These are phyloP conservation scores for Eulithis testata DNA, from an alignment of 2,888 invertebrate genomes.

Conservation along the genomic window DNA sequence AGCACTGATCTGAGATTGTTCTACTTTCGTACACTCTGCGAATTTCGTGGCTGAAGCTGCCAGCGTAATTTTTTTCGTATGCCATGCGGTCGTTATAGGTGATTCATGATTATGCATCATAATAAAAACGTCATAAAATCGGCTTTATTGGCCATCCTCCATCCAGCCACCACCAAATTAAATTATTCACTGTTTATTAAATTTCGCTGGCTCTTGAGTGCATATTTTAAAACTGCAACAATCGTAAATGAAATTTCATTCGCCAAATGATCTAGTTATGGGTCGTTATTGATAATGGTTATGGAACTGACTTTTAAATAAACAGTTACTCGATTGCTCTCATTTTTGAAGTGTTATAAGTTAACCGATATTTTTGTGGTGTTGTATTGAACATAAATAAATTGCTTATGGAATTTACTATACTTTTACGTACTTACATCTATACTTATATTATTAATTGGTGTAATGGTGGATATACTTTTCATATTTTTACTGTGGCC, in stretches of 20 bases:
- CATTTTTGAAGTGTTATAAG: too few species aligned
- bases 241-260: conserved; percentile 61
- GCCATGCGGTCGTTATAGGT: conserved; percentile 67
- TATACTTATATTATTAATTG: too few species aligned
- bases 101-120: conserved; percentile 82
- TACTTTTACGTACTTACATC: too few species aligned
- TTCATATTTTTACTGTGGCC: too few species aligned
- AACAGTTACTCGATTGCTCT: neutral
- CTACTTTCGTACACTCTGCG: neutral
- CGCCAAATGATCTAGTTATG: conserved; percentile 60
- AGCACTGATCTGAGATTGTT: too few species aligned
- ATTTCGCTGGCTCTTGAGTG: conserved; percentile 73
- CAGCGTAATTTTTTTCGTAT: conserved; percentile 62
- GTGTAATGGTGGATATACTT: too few species aligned
- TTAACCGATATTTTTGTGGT: too few species aligned
- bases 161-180: conserved; percentile 76
- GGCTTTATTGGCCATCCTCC: conserved; percentile 80
- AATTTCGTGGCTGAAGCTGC: conserved; percentile 57
- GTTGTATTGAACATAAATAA: too few species aligned
- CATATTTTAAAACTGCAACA: conserved; percentile 72
- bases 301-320: conserved; percentile 13
- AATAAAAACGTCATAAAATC: conserved; percentile 81
- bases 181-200: conserved; percentile 82
- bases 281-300: conserved; percentile 21
- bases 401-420: too few species aligned